These are phyloP conservation scores for Pagetopsis macropterus DNA, from an alignment of 2,797 vertebrate genomes.

Conservation along the genomic window DNA sequence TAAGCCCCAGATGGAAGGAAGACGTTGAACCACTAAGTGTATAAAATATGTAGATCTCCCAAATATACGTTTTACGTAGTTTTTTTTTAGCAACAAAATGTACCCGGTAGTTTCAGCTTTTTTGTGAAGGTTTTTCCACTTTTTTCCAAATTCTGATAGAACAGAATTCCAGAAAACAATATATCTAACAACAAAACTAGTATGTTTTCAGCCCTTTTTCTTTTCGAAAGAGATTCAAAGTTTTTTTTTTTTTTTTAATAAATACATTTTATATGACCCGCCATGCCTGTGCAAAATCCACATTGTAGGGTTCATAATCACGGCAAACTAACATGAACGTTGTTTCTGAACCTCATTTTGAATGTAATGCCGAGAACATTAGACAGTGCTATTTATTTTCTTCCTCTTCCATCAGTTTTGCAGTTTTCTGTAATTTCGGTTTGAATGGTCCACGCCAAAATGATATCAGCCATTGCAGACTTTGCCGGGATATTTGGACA, in stretches of 20 bases:
- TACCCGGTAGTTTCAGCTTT: too few relatives aligned
- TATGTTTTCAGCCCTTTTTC: background rate
- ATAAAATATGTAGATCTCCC: background rate
- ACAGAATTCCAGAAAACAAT: too few relatives aligned
- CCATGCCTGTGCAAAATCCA: background rate
- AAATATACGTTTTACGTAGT: too few relatives aligned
- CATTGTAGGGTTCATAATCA: background rate
- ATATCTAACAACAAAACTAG: too few relatives aligned
- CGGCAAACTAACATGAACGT: background rate
- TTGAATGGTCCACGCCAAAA: constrained; percentile 16
- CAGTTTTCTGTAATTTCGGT: too few relatives aligned
- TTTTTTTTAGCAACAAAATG: too few relatives aligned
- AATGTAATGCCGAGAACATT: too few relatives aligned
- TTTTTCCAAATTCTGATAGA: too few relatives aligned
- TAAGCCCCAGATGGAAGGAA: background rate
- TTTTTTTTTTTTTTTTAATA: too few relatives aligned
- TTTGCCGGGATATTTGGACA: constrained; percentile 38
- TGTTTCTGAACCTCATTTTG: background rate
- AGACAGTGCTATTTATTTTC: too few relatives aligned
- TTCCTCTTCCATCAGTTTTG: too few relatives aligned
- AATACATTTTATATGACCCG: background rate
- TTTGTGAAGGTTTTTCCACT: background rate
- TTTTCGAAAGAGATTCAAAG: background rate
- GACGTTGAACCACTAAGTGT: background rate
- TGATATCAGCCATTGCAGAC: constrained; percentile 25